Conservation (phyloP, 2,797 vertebrate species). For the Urophycis tenuis region DNA sequence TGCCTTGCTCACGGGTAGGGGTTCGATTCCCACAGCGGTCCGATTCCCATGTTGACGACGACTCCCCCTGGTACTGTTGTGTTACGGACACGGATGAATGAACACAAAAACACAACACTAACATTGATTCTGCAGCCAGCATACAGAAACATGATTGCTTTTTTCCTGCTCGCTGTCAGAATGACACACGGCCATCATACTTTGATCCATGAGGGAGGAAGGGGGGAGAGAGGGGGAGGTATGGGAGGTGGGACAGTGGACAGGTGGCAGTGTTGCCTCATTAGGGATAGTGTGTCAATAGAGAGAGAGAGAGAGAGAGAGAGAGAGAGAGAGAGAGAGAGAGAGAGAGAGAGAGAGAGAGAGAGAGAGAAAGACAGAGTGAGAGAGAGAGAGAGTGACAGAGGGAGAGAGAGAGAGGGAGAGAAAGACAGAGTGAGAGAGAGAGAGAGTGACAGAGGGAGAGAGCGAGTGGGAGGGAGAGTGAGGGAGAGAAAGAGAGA, state of each 20-base stretch:
- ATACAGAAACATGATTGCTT: too few species aligned
- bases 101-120: conserved; percentile 18
- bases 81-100: conserved; percentile 12
- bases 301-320: conserved; percentile 8
- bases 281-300: conserved; percentile 30
- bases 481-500: not conserved
- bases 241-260: conserved; percentile 22
- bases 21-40: not conserved
- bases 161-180: conserved; percentile 30
- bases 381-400: not conserved
- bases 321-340: not conserved
- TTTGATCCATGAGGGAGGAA: not conserved
- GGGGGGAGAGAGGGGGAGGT: not conserved
- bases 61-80: too few species aligned
- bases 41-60: not conserved
- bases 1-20: not conserved
- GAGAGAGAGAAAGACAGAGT: not conserved
- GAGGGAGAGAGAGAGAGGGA: too few species aligned
- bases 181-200: conserved; percentile 33
- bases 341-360: not conserved
- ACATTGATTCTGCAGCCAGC: too few species aligned
- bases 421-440: not conserved
- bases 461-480: not conserved
- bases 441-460: not conserved
- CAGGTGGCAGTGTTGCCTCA: conserved; percentile 19